phyloP scores from a whole-genome alignment of 1,140 invertebrate species.

The Neodiprion virginianus region DNA sequence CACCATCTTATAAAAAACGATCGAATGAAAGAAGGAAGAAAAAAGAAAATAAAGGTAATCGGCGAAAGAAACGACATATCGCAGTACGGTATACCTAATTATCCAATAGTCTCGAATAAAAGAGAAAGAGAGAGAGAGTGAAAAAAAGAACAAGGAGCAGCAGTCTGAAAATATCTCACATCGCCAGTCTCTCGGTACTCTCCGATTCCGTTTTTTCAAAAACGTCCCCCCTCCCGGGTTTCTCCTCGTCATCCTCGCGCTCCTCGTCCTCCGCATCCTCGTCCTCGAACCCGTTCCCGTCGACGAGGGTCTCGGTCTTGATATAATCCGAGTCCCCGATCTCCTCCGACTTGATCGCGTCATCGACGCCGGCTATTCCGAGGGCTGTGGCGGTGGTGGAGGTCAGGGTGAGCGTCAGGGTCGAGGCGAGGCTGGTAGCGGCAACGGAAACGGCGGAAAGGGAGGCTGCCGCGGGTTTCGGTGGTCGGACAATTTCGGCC shows the following conservation, averaged over 20 bases:
- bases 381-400: neutral
- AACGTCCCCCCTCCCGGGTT: neutral
- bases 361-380: neutral
- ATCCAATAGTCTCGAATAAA: no score
- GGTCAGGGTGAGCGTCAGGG: neutral
- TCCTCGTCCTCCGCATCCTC: slow-evolving; percentile 14
- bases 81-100: no score
- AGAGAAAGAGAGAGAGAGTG: no score
- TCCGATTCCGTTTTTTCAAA: neutral
- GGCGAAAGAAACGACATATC: no score
- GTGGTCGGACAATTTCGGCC: no score
- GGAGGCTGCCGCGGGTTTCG: neutral
- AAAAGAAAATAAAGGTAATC: no score
- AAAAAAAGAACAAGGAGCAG: no score
- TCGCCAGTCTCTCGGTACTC: slow-evolving; percentile 34
- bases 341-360: slow-evolving; percentile 26
- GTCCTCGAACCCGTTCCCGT: slow-evolving; percentile 24
- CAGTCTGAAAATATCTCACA: slow-evolving; percentile 26
- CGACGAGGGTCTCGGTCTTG: slow-evolving; percentile 18
- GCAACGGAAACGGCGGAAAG: neutral
- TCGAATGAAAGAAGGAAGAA: no score
- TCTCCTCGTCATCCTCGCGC: neutral
- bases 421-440: neutral
- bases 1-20: no score
- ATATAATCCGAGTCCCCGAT: slow-evolving; percentile 18